Conservation (phyloP, 2,113 vertebrate genomes). For the Phalacrocorax pelagicus region DNA sequence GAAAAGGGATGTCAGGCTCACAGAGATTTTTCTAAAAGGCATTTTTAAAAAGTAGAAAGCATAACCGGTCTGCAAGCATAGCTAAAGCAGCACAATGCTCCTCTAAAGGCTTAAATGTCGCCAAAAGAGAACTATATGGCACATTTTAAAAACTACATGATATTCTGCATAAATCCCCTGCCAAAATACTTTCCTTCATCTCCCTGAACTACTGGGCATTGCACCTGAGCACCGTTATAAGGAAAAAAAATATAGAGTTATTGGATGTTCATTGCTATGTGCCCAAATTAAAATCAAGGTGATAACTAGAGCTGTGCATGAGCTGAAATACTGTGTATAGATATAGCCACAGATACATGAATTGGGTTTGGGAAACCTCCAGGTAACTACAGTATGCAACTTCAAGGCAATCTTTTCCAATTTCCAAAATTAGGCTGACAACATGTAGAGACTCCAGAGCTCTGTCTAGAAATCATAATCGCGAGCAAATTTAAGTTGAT, state of each 20-base stretch:
- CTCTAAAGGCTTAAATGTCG: background rate
- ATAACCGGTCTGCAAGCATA: background rate
- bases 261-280: background rate
- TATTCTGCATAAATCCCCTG: background rate
- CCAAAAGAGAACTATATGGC: background rate
- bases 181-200: background rate
- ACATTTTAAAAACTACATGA: background rate
- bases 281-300: conserved; percentile 34
- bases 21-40: background rate
- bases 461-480: conserved; percentile 3
- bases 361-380: conserved; percentile 44
- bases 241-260: background rate
- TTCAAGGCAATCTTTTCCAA: background rate
- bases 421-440: background rate
- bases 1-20: background rate
- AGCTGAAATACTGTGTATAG: background rate
- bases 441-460: background rate
- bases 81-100: background rate
- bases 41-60: background rate
- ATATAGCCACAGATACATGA: background rate
- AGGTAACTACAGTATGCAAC: conserved; percentile 21
- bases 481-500: background rate
- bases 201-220: background rate
- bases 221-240: conserved; percentile 2
- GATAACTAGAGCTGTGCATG: background rate